Evolutionary conservation across 2,888 invertebrate species (phyloP), one percentile per base, ranked within the genome.

Genomic region (Drosophila ustulata): DNA sequence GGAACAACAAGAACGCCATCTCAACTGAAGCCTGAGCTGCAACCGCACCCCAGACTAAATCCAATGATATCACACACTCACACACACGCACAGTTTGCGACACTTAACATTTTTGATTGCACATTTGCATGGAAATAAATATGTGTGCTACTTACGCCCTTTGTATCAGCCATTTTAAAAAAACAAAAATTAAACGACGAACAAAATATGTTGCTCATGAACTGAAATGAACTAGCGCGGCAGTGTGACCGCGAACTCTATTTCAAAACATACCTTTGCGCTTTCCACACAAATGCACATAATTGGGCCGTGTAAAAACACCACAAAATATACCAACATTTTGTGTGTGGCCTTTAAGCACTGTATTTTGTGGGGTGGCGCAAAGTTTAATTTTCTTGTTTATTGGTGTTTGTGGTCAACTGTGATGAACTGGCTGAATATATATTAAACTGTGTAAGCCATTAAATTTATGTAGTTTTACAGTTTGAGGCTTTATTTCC

Each of bases 121-220:
- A 39, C 37, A 11, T 47, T 50, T 50, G 37, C 11, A n/a, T 37
- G 37, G 46, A 30, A 53, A 52, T 61, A 59, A 63, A 69, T 64
- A 43, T n/a, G 37, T 82, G 18, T 18, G 18, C 18, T 18, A 90
- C 90, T 90, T 82, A 90, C 90, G 78, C 90, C 90, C 89, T 90
- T 90, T 63, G 91, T 90, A 78, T 90, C 90, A 73, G 90, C 90
- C 91, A 90, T 91, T 75, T 80, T 86, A 76, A 78, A 83, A 85
- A 78, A 81, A 80, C 82, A 88, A 82, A 87, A 79, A 82, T 79
- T 67, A 80, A 81, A 85, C 59, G 85, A 86, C 83, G 86, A 81
- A 81, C 81, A 83, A 83, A 82, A 82, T 81, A 83, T 78, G 78
- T 78, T 76, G 70, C 52, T 77, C 75, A 78, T 75, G 74, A 78